Base-by-base conservation (phyloP, 2,797 vertebrate genomes). In the Girardinus metallicus region DNA sequence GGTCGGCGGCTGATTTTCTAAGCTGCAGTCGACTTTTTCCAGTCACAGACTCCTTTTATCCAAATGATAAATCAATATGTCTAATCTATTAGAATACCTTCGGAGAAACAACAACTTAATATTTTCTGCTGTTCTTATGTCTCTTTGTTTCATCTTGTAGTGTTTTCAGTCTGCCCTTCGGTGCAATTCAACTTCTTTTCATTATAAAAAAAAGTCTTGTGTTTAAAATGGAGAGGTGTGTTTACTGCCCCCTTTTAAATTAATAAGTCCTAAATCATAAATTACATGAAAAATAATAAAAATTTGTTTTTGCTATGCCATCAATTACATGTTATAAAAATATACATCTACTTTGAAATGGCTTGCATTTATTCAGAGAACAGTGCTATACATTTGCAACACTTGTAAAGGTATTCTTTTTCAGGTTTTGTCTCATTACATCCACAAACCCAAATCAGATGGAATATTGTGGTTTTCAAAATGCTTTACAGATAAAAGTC, bases 1-100 rank as follows among this genome's bases (percentile, higher is more conserved):
- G 91, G 91, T 92, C 92, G 83, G 75, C 71, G 74, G 78, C 36
- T 70, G 81, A 84, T 77, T 88, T 81, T 84, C 16, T 70, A 74
- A 62, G 72, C 34, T 76, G 21, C 34, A 57, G 73, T 80, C 1
- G 3, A 74, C 75, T 81, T 79, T 84, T 41, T 70, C 46, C 77
- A 84, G 76, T 80, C 10, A 64, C 39, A 70, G 70, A 73, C 53
- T 70, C 41, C 55, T 84, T 84, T 85, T 81, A 66, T 66, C 57
- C 47, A 34, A 77, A 73, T 29, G 34, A 10, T 29, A 18, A 11
- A 26, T 74, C 34, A 55, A 12, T 46, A 15, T 71, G 29, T 64
- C 51, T 49, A 26, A 39, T 51, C 23, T 70, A 16, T 26, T 39
- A 31, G 34, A 36, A 29, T 15, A n/a, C 6, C 5, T 57, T 31